A percentile compares a stretch with the other conserved stretches of the same genome.
These are phyloP conservation scores for Operophtera brumata DNA, from an alignment of 2,888 invertebrate genomes.

Conservation along the genomic window DNA sequence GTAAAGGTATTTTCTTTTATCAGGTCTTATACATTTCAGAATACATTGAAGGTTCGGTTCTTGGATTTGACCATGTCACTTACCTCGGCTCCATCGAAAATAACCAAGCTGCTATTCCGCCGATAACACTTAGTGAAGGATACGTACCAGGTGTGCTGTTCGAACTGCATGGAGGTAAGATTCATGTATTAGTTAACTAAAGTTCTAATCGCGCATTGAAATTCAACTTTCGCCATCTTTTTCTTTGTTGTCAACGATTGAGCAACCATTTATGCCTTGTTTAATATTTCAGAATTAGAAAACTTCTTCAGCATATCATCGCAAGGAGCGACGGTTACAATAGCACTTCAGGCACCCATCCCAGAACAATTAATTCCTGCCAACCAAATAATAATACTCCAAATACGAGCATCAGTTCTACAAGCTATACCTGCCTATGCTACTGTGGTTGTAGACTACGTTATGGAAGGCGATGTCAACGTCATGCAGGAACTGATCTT, in stretches of 20 bases:
- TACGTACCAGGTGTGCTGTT: conserved; percentile 35
- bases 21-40: conserved; percentile 18
- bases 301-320: conserved; percentile 21
- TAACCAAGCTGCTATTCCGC: conserved; percentile 23
- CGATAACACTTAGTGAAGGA: conserved; percentile 39
- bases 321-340: conserved; percentile 20
- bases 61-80: conserved; percentile 31
- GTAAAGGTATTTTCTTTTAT: conserved; percentile 2
- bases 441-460: conserved; percentile 15
- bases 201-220: no score
- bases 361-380: conserved; percentile 14
- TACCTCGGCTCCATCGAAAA: conserved; percentile 37
- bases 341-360: conserved; percentile 16
- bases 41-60: conserved; percentile 11
- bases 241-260: no score
- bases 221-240: no score
- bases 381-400: conserved; percentile 7
- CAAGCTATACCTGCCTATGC: conserved; percentile 8
- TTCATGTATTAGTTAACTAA: background rate
- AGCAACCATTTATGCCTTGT: conserved; percentile 2
- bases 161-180: conserved; percentile 14
- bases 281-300: conserved; percentile 23
- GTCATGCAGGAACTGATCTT: conserved; percentile 12
- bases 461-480: background rate
- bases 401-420: conserved; percentile 10